A percentile compares a stretch with the other conserved stretches of the same genome.
Conservation (phyloP, 2,797 vertebrate genomes). For the Micromesistius poutassou region DNA sequence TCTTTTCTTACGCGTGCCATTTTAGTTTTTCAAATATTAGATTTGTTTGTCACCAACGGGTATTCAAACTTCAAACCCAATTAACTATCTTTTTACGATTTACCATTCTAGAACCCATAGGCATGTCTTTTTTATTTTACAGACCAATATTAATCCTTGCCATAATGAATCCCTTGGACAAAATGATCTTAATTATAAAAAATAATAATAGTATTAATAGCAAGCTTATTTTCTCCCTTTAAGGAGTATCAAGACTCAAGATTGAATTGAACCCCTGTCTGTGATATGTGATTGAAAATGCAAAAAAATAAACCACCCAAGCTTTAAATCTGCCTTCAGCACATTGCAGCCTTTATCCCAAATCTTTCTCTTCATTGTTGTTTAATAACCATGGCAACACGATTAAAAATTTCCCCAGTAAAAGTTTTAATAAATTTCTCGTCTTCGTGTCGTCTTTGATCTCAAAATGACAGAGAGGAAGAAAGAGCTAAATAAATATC, state of each 20-base stretch:
- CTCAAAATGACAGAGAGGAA: slow-evolving; percentile 12
- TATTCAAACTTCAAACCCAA: not conserved
- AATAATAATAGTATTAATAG: not conserved
- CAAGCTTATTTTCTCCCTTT: not conserved
- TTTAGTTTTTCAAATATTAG: not conserved
- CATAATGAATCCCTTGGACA: not conserved
- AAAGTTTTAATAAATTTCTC: slow-evolving; percentile 22
- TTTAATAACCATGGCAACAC: slow-evolving; percentile 27
- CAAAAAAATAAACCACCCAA: not conserved
- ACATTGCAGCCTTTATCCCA: not conserved
- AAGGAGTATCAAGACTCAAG: not conserved
- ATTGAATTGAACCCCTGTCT: not conserved
- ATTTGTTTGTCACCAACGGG: not conserved
- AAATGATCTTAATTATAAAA: not conserved
- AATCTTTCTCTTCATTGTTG: slow-evolving; percentile 10
- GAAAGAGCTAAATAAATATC: slow-evolving; percentile 13
- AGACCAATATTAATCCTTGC: not conserved
- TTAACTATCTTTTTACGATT: not conserved
- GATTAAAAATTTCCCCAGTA: slow-evolving; percentile 13
- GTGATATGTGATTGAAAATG: not conserved
- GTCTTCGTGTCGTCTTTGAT: slow-evolving; percentile 31
- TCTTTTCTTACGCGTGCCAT: not conserved
- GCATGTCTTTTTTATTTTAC: not conserved
- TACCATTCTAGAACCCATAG: not conserved
- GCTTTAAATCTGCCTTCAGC: not conserved